Evolutionary conservation across 2,888 invertebrate genomes (phyloP), one percentile per base, ranked within the genome.

Genomic region (Oscheius onirici): DNA sequence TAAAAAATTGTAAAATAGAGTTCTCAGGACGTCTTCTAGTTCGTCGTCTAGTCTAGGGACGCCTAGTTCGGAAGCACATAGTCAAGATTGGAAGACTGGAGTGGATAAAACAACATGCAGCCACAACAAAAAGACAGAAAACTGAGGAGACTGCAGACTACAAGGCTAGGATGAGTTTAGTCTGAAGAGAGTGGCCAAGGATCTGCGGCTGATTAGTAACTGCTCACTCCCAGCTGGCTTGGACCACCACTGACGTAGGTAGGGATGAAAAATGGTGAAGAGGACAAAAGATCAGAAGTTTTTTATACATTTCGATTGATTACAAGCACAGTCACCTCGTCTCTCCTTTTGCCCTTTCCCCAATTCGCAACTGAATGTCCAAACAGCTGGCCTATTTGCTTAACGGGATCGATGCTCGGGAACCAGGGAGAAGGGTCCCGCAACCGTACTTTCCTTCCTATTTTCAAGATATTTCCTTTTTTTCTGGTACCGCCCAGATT

Each of bases 381-480:
- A 63, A 63, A 63, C 63, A 63, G 49, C 63, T 63, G 49, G 49
- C 61, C 34, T 63, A 63, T 63, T 63, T 63, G 63, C 49, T 28
- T 46, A 63, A 49, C 63, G 63, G 46, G 34, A 63, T 63, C 63
- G 63, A 63, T 63, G 46, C 28, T 13, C 22, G 34, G 34, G 34
- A 6, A 26, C 22, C 61, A 24, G 11, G 63, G 49, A 43, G n/a
- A 34, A 34, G 34, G 34, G 24, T 55, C 55, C 17, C 40, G 20
- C 41, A 58, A n/a, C 58, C 41, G 58, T 58, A 58, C 43, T 40
- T 20, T 41, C 58, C 13, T 46, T 8, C 8, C 46, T 46, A 5
- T 46, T 46, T 46, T 46, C 6, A 13, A 46, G 11, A 46, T 17
- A 8, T 11, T 17, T 3, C 13, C 46, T 46, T 11, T 46, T 46